Evolutionary conservation across 2,113 vertebrate species (phyloP), one percentile per base, ranked within the genome.

Genomic region (Gobio gobio): DNA sequence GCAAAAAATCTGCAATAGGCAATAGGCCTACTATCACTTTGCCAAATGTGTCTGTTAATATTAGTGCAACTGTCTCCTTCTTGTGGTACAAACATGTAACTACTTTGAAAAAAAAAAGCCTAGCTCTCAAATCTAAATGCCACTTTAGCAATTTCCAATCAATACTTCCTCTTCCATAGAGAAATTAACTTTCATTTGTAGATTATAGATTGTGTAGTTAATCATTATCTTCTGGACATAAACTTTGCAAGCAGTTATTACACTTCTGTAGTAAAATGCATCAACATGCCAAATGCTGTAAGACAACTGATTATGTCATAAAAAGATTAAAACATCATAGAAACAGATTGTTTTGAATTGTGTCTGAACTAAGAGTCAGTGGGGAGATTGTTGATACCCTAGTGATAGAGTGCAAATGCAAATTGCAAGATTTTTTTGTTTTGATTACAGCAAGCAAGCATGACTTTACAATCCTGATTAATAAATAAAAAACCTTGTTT

Each of bases 81-180:
- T 78, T 59, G 76, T 78, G 76, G 74, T 33, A 33, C 10, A 10
- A 36, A 56, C 13, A 47, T 47, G 70, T 47, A 73, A 49, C 43
- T 74, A 24, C 43, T 74, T 45, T 73, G 10, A 61, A 61, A 61
- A 61, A 4, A 24, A 1, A 7, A 20, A 40, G 8, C 16, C 33
- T 33, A 43, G 40, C 22, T 45, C 36, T 59, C 20, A 59, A 13
- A 43, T 72, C 7, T 3, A 20, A 68, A 68, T 40, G 0, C 10
- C 54, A 43, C 20, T 70, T 70, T 40, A 5, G 3, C 33, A 22
- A 22, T 40, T 40, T 70, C 29, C 29, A 29, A 29, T 8, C 22
- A 26, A 45, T 59, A 24, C 20, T 63, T 79, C 14, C n/a, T 64
- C 78, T 80, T 68, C 47, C 24, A 29, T 14, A 49, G 40, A 80